A percentile compares a stretch with the other conserved stretches of the same genome.
phyloP scores from a whole-genome alignment of 2,888 invertebrate genomes.

The Herminia tarsipennalis region DNA sequence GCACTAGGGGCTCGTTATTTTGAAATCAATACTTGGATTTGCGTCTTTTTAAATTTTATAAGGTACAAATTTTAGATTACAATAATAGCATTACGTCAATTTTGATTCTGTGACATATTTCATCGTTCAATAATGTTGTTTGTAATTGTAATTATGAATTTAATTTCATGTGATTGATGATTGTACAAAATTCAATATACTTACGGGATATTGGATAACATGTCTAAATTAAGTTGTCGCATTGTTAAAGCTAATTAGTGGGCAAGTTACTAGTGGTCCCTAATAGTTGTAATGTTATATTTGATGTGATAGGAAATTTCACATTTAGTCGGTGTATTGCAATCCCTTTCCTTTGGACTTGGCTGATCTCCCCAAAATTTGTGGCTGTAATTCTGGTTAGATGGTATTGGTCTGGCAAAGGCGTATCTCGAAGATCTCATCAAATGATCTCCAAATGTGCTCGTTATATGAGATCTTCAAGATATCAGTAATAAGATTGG shows the following conservation, averaged over 20 bases:
- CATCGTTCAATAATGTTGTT: constrained; percentile 45
- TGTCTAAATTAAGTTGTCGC: constrained; percentile 73
- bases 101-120: constrained; percentile 47
- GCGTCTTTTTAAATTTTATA: constrained; percentile 65
- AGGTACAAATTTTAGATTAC: constrained; percentile 79
- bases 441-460: constrained; percentile 9
- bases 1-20: constrained; percentile 57
- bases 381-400: constrained; percentile 54
- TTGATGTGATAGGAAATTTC: constrained; percentile 75
- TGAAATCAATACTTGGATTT: constrained; percentile 62
- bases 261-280: constrained; percentile 67
- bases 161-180: constrained; percentile 47
- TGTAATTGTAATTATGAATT: constrained; percentile 35
- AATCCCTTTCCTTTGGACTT: constrained; percentile 62
- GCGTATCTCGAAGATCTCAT: constrained; percentile 27
- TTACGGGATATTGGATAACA: constrained; percentile 60
- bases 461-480: constrained; percentile 22
- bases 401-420: constrained; percentile 47
- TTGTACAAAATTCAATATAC: constrained; percentile 64
- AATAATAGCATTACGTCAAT: constrained; percentile 60
- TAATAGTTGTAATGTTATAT: constrained; percentile 76
- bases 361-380: constrained; percentile 67
- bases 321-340: constrained; percentile 78
- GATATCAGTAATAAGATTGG: constrained; percentile 35
- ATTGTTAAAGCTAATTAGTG: constrained; percentile 76